phyloP scores from a whole-genome alignment of 2,888 invertebrate genomes.

The Agrotis exclamationis region DNA sequence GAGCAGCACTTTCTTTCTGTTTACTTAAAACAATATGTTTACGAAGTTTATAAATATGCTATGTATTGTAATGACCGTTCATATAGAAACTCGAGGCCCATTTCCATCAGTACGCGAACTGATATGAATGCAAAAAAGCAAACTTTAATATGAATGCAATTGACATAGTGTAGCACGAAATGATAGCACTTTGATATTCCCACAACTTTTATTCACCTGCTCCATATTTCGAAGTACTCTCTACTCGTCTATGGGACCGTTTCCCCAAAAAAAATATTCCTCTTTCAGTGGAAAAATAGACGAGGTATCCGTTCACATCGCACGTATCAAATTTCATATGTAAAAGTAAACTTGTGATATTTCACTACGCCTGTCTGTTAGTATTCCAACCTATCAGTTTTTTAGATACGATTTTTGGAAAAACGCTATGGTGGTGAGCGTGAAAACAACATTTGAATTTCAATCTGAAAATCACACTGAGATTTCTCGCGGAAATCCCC shows the following conservation, averaged over 20 bases:
- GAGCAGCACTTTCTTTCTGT: background rate
- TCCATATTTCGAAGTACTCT: constrained; percentile 29
- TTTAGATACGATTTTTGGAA: background rate
- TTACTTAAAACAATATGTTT: background rate
- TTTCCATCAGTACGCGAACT: background rate
- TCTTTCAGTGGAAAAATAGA: constrained; percentile 43
- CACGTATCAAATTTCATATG: constrained; percentile 51
- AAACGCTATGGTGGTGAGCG: background rate
- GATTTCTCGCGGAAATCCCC: too few relatives aligned
- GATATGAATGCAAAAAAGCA: constrained; percentile 6
- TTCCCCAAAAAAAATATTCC: constrained; percentile 33
- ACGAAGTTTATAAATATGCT: background rate
- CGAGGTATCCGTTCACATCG: constrained; percentile 27
- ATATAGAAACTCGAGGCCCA: background rate
- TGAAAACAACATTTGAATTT: too few relatives aligned
- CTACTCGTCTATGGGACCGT: background rate
- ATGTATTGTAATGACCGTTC: background rate
- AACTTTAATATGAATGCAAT: constrained; percentile 25
- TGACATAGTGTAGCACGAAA: constrained; percentile 20
- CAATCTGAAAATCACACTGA: background rate
- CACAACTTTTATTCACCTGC: constrained; percentile 37
- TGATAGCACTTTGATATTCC: constrained; percentile 40
- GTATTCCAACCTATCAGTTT: constrained; percentile 14
- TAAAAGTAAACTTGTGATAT: constrained; percentile 49
- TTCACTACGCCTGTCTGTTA: constrained; percentile 21